Base-by-base conservation (phyloP, 2,888 invertebrate species). In the Leucania comma region DNA sequence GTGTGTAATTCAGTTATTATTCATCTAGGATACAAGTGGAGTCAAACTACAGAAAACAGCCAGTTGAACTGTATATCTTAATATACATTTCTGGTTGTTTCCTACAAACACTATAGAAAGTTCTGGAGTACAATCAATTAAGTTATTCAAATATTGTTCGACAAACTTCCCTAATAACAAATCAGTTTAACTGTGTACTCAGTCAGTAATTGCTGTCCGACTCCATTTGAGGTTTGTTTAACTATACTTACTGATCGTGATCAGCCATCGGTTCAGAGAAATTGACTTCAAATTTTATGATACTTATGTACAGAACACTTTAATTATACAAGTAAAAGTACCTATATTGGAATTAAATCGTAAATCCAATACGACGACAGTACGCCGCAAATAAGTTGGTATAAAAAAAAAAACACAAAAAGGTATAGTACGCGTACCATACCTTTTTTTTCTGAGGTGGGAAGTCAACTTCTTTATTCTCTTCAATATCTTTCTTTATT, bases 101-200 rank as follows among this genome's bases (percentile, higher is more conserved):
- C 67, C 38, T 63, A 46, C 12, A 48, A 62, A 50, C 26, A 54
- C 64, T 62, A 68, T 54, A 69, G 72, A 75, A 72, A 70, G 59
- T 81, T 64, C 54, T 54, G 51, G 50, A 64, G 53, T 57, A 57
- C 51, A 68, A 80, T 71, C 72, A 80, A 83, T 78, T 78, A 59
- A 68, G 62, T 53, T 68, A 73, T 74, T 65, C 82, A 80, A 82
- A 84, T 84, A 84, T 78, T 84, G 76, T 77, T 76, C 42, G 9
- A 59, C 66, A 62, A 77, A 82, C 73, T 79, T 73, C 51, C 57
- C 46, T 74, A 65, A 71, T 78, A 68, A 84, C 68, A 68, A 82
- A 66, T 67, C 73, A 73, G 66, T 64, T 32, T 56, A 53, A 72
- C 60, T 82, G 70, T 72, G 67, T 68, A 68, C 63, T 53, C 59